Evolutionary conservation across 1,140 invertebrate species (phyloP).

Genomic region (Metaphire vulgaris): DNA sequence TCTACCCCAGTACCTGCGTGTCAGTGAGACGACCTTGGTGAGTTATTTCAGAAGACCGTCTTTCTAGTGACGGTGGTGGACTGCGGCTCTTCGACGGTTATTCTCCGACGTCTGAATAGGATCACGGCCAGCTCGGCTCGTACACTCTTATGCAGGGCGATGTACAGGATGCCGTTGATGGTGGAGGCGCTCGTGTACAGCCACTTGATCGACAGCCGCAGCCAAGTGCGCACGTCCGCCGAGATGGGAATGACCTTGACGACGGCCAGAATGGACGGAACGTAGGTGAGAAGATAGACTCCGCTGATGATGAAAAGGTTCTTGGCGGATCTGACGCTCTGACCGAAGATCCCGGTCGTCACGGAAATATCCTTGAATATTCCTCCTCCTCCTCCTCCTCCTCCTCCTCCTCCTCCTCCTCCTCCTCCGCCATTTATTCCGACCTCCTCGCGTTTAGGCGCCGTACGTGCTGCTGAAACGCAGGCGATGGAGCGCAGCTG

Average conservation of each 20-base stretch:
- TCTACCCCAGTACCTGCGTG: too few relatives aligned
- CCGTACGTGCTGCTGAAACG: too few relatives aligned
- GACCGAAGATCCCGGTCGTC: background rate
- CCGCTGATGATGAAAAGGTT: background rate
- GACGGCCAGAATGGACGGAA: background rate
- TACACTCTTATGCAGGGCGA: background rate
- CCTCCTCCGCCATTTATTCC: too few relatives aligned
- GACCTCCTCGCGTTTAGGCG: too few relatives aligned
- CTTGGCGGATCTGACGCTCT: background rate
- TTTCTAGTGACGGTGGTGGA: background rate
- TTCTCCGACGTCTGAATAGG: background rate
- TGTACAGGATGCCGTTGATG: background rate
- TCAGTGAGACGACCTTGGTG: too few relatives aligned
- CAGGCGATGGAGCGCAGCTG: background rate
- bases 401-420: too few relatives aligned
- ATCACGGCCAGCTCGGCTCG: background rate
- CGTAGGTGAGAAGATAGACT: background rate
- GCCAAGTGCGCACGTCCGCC: background rate
- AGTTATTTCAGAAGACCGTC: too few relatives aligned
- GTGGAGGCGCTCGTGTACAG: background rate
- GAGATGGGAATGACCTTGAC: background rate
- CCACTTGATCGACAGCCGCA: background rate
- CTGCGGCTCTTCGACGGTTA: background rate
- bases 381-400: too few relatives aligned
- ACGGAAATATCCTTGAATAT: background rate